Evolutionary conservation across 2,113 vertebrate genomes (phyloP).

Genomic region (Climacteris rufus): DNA sequence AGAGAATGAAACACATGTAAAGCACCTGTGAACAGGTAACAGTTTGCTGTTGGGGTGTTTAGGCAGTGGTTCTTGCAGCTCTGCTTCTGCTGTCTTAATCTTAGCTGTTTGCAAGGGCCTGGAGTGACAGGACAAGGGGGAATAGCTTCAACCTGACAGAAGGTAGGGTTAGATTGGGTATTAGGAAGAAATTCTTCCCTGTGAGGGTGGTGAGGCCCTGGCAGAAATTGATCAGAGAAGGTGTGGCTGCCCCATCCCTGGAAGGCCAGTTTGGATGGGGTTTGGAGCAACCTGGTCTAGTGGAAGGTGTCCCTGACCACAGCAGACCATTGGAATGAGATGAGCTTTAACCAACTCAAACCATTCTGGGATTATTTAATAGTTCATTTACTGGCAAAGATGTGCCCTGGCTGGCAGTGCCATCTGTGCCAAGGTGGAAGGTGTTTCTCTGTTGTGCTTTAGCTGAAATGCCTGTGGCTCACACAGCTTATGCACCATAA

Average conservation of each 20-base stretch:
- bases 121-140: background rate
- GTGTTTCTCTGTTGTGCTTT: background rate
- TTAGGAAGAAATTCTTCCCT: background rate
- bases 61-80: background rate
- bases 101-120: background rate
- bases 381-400: background rate
- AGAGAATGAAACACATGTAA: background rate
- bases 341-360: background rate
- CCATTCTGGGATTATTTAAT: background rate
- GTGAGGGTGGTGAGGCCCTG: background rate
- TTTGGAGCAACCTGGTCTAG: background rate
- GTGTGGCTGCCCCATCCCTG: background rate
- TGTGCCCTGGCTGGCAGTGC: background rate
- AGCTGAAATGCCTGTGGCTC: background rate
- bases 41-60: background rate
- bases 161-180: background rate
- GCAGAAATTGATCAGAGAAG: background rate
- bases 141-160: background rate
- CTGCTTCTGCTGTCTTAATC: background rate
- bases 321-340: background rate
- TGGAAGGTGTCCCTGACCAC: background rate
- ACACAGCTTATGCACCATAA: background rate
- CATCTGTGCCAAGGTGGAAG: background rate
- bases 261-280: background rate
- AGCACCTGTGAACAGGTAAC: background rate